These are phyloP conservation scores for Corella eumyota DNA, from an alignment of 23 tunicate genomes.

Conservation along the genomic window DNA sequence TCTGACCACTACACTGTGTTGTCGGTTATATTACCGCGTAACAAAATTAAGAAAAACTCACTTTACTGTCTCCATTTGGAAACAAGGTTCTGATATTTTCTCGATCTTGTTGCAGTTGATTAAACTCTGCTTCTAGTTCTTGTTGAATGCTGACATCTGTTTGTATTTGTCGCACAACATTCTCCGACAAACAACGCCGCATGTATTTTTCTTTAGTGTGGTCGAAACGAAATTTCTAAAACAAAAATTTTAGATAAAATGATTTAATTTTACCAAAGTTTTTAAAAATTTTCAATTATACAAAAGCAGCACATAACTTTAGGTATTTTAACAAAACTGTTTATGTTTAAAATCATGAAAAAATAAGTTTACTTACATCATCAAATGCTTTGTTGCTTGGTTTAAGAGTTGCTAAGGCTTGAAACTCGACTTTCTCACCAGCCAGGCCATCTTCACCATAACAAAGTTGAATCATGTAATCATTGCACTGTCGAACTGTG, in stretches of 20 bases:
- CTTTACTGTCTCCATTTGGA: constrained; percentile 94
- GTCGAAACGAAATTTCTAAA: constrained; percentile 84
- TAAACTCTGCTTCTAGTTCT: constrained; percentile 77
- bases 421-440: constrained; percentile 98
- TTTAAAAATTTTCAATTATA: background rate
- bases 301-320: background rate
- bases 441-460: constrained; percentile 99
- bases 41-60: constrained; percentile 5
- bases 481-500: constrained; percentile 93
- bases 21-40: no score
- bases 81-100: constrained; percentile 84
- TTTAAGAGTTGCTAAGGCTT: constrained; percentile 84
- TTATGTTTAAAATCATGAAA: no score
- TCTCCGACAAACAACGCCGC: constrained; percentile 79
- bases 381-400: constrained; percentile 88
- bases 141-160: constrained; percentile 81
- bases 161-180: constrained; percentile 82
- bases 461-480: constrained; percentile 96
- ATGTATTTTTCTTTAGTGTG: constrained; percentile 76
- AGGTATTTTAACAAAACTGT: no score
- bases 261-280: background rate
- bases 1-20: no score
- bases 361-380: constrained; percentile 46
- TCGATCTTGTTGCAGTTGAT: constrained; percentile 71
- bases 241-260: background rate